Evolutionary conservation across 1,140 invertebrate species (phyloP).

Genomic region (Euura saliciscinereae): DNA sequence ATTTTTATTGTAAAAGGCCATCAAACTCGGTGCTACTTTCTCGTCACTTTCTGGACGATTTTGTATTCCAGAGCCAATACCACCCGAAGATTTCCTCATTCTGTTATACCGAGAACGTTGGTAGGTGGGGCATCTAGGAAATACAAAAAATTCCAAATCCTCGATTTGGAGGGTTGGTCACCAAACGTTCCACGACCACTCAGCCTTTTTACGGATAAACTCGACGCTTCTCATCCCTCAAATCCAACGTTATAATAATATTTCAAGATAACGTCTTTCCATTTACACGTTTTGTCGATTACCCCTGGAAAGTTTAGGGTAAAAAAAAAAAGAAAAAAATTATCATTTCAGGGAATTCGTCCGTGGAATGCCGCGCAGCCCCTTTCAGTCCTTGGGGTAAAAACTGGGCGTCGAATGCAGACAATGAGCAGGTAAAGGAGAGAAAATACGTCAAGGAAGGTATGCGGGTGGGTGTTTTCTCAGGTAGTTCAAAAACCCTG

Average conservation of each 20-base stretch:
- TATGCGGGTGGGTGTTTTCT: constrained; percentile 2
- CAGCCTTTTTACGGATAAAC: too few species aligned
- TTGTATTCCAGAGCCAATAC: constrained; percentile 41
- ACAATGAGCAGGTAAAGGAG: constrained; percentile 11
- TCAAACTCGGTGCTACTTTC: constrained; percentile 44
- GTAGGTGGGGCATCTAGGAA: background rate
- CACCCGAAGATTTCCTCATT: constrained; percentile 44
- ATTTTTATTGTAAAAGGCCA: constrained; percentile 24
- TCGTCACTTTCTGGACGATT: constrained; percentile 49
- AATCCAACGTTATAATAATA: background rate
- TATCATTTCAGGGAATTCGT: background rate
- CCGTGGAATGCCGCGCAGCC: background rate
- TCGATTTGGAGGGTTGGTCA: too few species aligned
- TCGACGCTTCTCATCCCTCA: background rate
- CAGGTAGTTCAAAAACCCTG: background rate
- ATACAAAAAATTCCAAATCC: too few species aligned
- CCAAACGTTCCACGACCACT: too few species aligned
- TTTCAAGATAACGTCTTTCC: background rate
- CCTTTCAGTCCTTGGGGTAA: background rate
- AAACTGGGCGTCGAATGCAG: background rate
- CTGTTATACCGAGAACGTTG: constrained; percentile 11
- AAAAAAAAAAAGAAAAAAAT: background rate
- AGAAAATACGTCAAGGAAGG: background rate
- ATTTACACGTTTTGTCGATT: background rate
- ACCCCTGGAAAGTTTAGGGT: background rate